Base-by-base conservation (phyloP, 1,140 invertebrate species). In the Cotesia vestalis region DNA sequence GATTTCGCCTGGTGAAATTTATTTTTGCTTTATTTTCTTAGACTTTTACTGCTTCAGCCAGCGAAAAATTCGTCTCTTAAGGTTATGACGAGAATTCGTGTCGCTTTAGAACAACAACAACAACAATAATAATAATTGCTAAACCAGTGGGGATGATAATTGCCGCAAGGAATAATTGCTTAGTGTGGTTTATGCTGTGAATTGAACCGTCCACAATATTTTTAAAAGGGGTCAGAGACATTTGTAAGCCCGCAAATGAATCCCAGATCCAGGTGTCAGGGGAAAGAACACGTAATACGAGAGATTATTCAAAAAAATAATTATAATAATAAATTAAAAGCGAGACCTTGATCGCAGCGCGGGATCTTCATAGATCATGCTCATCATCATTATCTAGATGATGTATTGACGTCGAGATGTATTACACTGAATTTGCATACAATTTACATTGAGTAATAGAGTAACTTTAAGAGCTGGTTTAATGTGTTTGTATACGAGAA, bases 351-450 rank as follows among this genome's bases (percentile, higher is more conserved):
- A 61, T 61, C 59, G 8, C 34, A 34, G 5, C 5, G 57, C 11
- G 12, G 12, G n/a, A 57, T 38, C 36, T 20, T 72, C 63, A 66
- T 72, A 72, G 71, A 72, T 72, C 71, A 72, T 20, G 4, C 27
- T 61, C 59, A 34, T 61, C 55, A 60, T 38, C 55, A 46, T 69
- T 27, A 36, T 40, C 27, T 52, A 14, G 40, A 68, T 66, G 66
- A 73, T 73, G 60, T 73, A 73, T 73, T 64, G 71, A 69, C 53
- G 59, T 27, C 60, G 40, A 27, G 71, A 68, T 62, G 57, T 60
- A 73, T 73, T 68, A 68, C 52, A 17, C 12, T 52, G 36, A 66
- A 73, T 73, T 73, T 73, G 66, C 71, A 73, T 73, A 64, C 66
- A 62, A 73, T 69, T 73, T 73, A 68, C 66, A 73, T 68, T 34